Evolutionary conservation across 2,797 vertebrate genomes (phyloP), one percentile per base, ranked within the genome.

Genomic region (Enteromius thamalakanensis): DNA sequence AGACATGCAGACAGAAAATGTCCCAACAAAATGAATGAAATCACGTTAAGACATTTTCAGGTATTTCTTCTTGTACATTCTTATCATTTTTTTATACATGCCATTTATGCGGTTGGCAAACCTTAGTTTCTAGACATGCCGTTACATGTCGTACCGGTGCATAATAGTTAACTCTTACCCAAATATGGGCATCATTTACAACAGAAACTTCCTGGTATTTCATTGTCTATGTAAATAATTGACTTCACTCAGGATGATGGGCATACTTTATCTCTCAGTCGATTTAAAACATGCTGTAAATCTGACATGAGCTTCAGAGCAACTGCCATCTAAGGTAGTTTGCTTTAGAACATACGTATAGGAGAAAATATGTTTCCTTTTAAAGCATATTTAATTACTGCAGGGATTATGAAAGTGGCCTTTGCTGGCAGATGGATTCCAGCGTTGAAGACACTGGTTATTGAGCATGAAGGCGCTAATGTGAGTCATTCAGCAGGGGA

Each of bases 171-270:
- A 78, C 67, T 26, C 65, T 51, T 83, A 23, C 42, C 82, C 82
- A 83, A 64, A 78, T 83, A 78, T 78, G 82, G 81, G 29, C 58
- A 17, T 51, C 49, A 64, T 37, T 62, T 49, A 76, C 11, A 49
- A 49, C 65, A 45, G 64, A 82, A 60, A 60, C 75, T 71, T 83
- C 82, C 82, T 71, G 74, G 74, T 60, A 60, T 47, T 77, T 60
- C 53, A 4, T 55, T 3, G 53, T 40, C 40, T n/a, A 32, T 71
- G 82, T 83, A 51, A 83, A 83, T 83, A 51, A 83, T 83, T 83
- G 15, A 83, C 82, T 14, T 21, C 2, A 6, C 29, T 49, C 40
- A 62, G 75, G 14, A 83, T 62, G 82, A 78, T 62, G 40, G 29
- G 17, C 11, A 76, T 83, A 11, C 40, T 60, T 62, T 78, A 78